Percentiles rank a stretch among this genome's conserved stretches.
phyloP scores from a whole-genome alignment of 2,113 vertebrate species.

The Chaenocephalus aceratus region DNA sequence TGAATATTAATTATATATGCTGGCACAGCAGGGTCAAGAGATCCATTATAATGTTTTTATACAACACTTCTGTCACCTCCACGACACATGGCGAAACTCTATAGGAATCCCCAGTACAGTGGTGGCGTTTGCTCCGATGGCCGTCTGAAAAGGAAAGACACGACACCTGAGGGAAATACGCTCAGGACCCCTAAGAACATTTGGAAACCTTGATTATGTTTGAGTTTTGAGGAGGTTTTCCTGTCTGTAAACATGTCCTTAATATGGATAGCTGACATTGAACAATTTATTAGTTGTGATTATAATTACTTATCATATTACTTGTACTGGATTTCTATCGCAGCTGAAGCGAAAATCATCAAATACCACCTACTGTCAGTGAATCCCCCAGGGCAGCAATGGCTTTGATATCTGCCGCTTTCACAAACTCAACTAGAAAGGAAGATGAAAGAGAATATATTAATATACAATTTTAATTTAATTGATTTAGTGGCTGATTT shows the following conservation, averaged over 20 bases:
- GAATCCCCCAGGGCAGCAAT: constrained; percentile 94
- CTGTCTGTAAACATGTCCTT: neutral
- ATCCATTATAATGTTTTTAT: neutral
- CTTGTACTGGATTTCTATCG: neutral
- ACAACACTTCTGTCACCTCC: constrained; percentile 76
- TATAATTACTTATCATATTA: neutral
- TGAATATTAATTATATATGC: neutral
- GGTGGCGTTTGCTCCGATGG: constrained; percentile 84
- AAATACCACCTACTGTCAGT: constrained; percentile 87
- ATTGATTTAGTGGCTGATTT: too few species aligned
- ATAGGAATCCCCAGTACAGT: constrained; percentile 83
- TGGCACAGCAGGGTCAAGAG: neutral
- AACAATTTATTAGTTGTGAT: neutral
- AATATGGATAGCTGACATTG: too few species aligned
- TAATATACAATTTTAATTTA: neutral
- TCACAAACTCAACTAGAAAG: constrained; percentile 89
- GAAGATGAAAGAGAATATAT: neutral
- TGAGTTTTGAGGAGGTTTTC: neutral
- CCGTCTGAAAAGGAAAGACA: constrained; percentile 73
- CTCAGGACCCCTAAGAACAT: neutral
- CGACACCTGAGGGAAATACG: neutral
- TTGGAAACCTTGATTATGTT: neutral
- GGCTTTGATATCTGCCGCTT: constrained; percentile 89
- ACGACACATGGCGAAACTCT: constrained; percentile 85
- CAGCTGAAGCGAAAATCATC: neutral